Base-by-base conservation (phyloP, 1,140 invertebrate genomes). In the Conopomorpha cramerella region DNA sequence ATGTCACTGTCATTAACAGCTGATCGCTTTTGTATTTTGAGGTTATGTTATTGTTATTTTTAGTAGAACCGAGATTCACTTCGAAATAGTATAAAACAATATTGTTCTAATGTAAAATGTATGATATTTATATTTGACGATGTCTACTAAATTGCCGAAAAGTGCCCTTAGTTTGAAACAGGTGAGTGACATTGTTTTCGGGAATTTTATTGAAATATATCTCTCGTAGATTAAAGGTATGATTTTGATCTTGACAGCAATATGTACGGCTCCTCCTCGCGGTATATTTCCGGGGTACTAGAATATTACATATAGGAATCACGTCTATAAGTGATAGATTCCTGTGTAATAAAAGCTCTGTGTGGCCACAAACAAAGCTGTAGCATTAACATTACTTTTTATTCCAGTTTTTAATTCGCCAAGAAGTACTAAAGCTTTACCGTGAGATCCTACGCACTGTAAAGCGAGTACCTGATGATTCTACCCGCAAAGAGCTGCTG, bases 401-500 rank as follows among this genome's bases (percentile, higher is more conserved):
- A 57, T 77, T 60, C 16, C 51, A 91, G 89, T 91, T 92, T 71
- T 81, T 92, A 53, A 62, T 89, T 14, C 81, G 86, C 28, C 82
- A 86, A 71, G 83, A 90, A 68, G 89, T 91, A 2, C 56, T 90
- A n/a, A 86, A 86, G 52, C 58, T 91, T 1, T 92, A 91, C 50
- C 73, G 85, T 40, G 81, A 85, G 25, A 86, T 91, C 36, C 83
- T 90, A 39, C 80, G 82, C 34, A 81, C 85, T 12, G 81, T 88
- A 36, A 79, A 76, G 43, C 60, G 85, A 57, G 82, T 91, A 6
- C 82, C 86, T 1, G 83, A 89, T 60, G 63, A 82, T 48, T 59
- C 48, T 1, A 85, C 85, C 36, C 77, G 80, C 46, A 46, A 64
- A 7, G 87, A 91, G 51, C 63, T 91, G 14, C 81, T 67, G 38